Base-by-base conservation (phyloP, 2,888 invertebrate species). In the Corythucha ciliata region DNA sequence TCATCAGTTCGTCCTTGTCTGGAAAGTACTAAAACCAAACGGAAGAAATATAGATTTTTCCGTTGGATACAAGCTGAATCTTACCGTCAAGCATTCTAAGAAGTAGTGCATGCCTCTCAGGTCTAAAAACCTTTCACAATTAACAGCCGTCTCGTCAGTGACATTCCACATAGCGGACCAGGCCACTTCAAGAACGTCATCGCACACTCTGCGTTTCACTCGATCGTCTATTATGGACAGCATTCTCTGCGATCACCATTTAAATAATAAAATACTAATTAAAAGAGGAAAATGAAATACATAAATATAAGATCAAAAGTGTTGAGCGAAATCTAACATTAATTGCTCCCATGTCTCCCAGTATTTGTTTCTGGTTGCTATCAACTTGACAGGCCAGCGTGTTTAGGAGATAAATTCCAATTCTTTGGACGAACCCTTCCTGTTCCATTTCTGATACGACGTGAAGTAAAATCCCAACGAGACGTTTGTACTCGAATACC, bases 151-250 rank as follows among this genome's bases (percentile, higher is more conserved):
- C 72, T 97, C 96, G 68, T 97, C 96, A 26, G 88, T 86, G 59
- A 89, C 87, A 70, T 96, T 97, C 96, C 96, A 97, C 86, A 97
- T 87, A n/a, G 93, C 92, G 52, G 93, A 93, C 97, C 97, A 97
- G 3, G 94, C 91, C 14, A 93, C 91, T 71, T 96, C 94, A 71
- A 97, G 77, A 16, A 94, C 90, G 68, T 97, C 96, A 68, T 97
- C 96, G 66, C 91, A 93, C 33, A 83, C 72, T 52, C 77, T 76
- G 29, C 80, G 74, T 52, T 79, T 77, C 54, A 92, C 72, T 44
- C 92, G 80, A 64, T 86, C 82, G 48, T 80, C 77, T 56, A 97
- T 93, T 61, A 96, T 74, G 62, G 79, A 78, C 63, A 96, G 70
- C 90, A 97, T 93, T 70, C 79, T 81, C 80, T 85, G 67, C 6